phyloP scores from a whole-genome alignment of 2,113 vertebrate species.

The Callipepla californica region DNA sequence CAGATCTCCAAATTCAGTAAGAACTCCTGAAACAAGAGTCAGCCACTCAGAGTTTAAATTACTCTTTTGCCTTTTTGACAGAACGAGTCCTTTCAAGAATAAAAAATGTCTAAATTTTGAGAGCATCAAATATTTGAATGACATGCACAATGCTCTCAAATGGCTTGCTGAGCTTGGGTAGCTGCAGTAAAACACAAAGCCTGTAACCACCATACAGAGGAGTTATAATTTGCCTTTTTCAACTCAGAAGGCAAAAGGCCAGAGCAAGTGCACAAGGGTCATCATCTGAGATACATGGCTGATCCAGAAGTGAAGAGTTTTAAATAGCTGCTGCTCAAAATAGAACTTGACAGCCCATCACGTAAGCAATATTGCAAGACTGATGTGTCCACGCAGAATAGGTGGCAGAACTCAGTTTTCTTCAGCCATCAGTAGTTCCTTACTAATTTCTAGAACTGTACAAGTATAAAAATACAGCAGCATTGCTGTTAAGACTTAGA shows the following conservation, averaged over 20 bases:
- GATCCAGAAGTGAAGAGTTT: constrained; percentile 7
- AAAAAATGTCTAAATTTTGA: not conserved
- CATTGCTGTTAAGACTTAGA: not conserved
- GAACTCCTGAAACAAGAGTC: not conserved
- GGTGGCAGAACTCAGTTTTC: constrained; percentile 2
- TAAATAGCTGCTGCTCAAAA: constrained; percentile 68
- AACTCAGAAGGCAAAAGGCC: not conserved
- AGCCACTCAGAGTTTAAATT: not conserved
- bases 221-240: not conserved
- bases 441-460: not conserved
- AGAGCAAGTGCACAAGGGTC: not conserved
- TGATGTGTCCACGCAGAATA: not conserved
- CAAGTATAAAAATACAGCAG: not conserved
- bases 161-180: not conserved
- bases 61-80: not conserved
- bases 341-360: constrained; percentile 54
- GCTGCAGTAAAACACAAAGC: not conserved
- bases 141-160: not conserved
- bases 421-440: not conserved
- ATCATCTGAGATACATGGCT: constrained; percentile 18
- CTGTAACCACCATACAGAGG: not conserved
- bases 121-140: not conserved
- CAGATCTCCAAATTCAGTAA: not conserved
- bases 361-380: not conserved
- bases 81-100: not conserved